These are phyloP conservation scores for Aphodius granarius DNA, from an alignment of 2,888 invertebrate genomes.

Conservation along the genomic window DNA sequence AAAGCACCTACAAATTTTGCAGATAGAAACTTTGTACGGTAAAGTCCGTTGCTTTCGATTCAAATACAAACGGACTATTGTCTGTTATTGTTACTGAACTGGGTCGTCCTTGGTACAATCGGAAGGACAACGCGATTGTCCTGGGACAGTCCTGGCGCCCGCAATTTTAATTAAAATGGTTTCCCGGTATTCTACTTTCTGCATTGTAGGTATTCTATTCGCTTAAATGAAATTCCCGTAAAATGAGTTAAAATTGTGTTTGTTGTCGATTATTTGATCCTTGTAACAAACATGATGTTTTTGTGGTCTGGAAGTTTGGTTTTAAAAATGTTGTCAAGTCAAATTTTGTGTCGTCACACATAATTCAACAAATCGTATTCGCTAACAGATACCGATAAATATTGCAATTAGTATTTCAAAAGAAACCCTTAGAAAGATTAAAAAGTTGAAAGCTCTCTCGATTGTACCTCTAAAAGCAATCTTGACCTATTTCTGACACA, in stretches of 20 bases:
- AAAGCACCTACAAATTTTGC: background rate
- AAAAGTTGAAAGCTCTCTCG: background rate
- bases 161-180: background rate
- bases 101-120: background rate
- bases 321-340: too few species aligned
- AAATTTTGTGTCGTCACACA: too few species aligned
- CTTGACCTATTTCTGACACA: background rate
- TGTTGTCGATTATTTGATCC: too few species aligned
- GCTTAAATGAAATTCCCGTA: too few species aligned
- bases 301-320: too few species aligned
- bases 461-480: background rate
- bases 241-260: too few species aligned
- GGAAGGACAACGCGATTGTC: background rate
- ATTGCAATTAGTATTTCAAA: background rate
- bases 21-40: background rate
- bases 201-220: too few species aligned
- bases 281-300: too few species aligned
- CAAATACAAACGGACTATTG: background rate
- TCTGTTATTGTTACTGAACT: background rate
- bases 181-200: background rate
- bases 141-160: background rate
- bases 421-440: background rate
- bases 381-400: too few species aligned
- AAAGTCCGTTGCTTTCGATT: background rate
- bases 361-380: too few species aligned